Conservation (phyloP, 1,140 invertebrate genomes). For the Bombus cullumanus region DNA sequence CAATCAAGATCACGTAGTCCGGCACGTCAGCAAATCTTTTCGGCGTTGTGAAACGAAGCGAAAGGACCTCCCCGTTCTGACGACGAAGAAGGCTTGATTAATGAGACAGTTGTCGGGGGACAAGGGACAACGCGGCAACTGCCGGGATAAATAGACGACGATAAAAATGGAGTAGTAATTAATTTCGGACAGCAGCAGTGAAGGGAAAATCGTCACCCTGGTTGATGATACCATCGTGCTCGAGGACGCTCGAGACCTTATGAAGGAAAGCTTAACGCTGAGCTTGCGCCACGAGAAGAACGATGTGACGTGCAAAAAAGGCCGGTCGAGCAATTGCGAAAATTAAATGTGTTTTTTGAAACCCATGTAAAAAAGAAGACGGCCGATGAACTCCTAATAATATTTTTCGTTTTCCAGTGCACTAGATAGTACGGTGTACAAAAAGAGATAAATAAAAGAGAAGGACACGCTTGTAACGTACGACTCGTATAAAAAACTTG, state of each 20-base stretch:
- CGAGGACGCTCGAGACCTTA: conserved; percentile 67
- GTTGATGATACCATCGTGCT: conserved; percentile 60
- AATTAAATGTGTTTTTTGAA: background rate
- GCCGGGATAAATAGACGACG: conserved; percentile 73
- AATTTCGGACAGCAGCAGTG: conserved; percentile 71
- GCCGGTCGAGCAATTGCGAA: conserved; percentile 30
- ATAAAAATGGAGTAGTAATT: conserved; percentile 77
- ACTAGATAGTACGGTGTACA: background rate
- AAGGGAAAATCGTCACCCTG: conserved; percentile 57
- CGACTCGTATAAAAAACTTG: background rate
- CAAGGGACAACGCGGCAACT: conserved; percentile 71
- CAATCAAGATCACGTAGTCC: conserved; percentile 61
- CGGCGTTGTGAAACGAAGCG: conserved; percentile 33
- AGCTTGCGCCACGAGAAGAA: conserved; percentile 56
- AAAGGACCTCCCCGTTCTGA: conserved; percentile 59
- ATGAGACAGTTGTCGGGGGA: conserved; percentile 71
- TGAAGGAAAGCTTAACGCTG: conserved; percentile 59
- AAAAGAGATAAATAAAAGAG: background rate
- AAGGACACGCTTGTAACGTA: background rate
- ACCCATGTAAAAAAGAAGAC: background rate
- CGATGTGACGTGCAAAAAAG: conserved; percentile 56
- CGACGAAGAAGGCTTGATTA: conserved; percentile 70
- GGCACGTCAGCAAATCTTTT: conserved; percentile 56
- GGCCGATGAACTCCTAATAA: background rate
- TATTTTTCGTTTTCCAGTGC: background rate